These are phyloP conservation scores for Trachelipus rathkii DNA, from an alignment of 1,140 invertebrate genomes.

Conservation along the genomic window DNA sequence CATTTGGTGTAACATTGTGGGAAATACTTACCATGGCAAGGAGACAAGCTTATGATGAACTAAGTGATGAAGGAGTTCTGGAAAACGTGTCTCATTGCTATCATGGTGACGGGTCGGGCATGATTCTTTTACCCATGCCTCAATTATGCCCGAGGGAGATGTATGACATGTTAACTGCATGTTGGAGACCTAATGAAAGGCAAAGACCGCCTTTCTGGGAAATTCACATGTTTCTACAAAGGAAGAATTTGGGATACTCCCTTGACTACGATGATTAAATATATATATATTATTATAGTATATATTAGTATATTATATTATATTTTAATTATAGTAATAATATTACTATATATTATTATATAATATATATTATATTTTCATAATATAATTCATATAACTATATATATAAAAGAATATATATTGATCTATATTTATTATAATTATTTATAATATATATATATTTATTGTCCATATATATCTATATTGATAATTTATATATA, in stretches of 20 bases:
- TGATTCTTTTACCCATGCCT: conserved; percentile 56
- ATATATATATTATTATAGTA: background rate
- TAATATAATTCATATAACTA: too few relatives aligned
- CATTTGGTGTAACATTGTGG: conserved; percentile 82
- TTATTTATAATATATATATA: too few relatives aligned
- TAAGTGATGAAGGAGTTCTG: conserved; percentile 72
- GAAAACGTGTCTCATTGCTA: conserved; percentile 70
- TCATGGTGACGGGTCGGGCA: conserved; percentile 59
- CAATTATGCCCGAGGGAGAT: conserved; percentile 56
- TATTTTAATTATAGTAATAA: too few relatives aligned
- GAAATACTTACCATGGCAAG: conserved; percentile 80
- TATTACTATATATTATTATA: too few relatives aligned
- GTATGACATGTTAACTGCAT: conserved; percentile 30
- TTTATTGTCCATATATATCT: too few relatives aligned
- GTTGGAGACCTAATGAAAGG: conserved; percentile 27
- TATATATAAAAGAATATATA: too few relatives aligned
- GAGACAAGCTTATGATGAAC: conserved; percentile 71
- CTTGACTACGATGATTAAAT: background rate
- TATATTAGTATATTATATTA: too few relatives aligned
- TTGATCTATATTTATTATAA: too few relatives aligned
- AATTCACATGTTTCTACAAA: conserved; percentile 30
- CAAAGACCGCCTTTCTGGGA: conserved; percentile 34
- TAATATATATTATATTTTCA: too few relatives aligned
- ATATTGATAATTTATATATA: too few relatives aligned
- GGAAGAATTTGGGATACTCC: conserved; percentile 30